A percentile compares a stretch with the other conserved stretches of the same genome.
Conservation (phyloP, 2,113 vertebrate species). For the Kobus ellipsiprymnus region DNA sequence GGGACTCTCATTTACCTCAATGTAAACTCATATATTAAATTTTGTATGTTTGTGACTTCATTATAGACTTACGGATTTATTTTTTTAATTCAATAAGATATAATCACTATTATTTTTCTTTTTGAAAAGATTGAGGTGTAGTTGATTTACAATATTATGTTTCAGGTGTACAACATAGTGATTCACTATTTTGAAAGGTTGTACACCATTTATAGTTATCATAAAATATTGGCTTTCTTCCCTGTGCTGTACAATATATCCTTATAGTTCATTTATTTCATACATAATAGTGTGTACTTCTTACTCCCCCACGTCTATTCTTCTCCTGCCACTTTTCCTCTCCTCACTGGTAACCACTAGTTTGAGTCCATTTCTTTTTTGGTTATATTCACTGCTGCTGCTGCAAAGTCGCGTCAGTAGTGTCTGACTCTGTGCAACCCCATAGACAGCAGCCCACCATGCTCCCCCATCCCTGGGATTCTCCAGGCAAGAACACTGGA, state of each 20-base stretch:
- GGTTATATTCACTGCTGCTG: background rate
- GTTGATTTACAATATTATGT: background rate
- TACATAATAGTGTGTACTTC: background rate
- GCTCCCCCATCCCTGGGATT: too few relatives aligned
- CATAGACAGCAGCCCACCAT: too few relatives aligned
- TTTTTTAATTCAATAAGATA: background rate
- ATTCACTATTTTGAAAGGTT: background rate
- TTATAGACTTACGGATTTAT: background rate
- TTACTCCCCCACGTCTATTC: background rate
- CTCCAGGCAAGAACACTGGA: too few relatives aligned
- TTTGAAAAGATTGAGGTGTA: background rate
- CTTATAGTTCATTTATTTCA: background rate
- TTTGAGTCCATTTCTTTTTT: background rate
- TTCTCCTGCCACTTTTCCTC: background rate
- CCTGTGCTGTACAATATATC: background rate
- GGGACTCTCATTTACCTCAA: background rate
- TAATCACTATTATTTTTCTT: background rate
- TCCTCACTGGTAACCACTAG: background rate
- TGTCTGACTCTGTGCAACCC: too few relatives aligned
- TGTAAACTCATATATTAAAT: background rate
- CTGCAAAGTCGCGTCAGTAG: accelerated
- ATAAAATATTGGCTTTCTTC: background rate
- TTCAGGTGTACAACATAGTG: background rate
- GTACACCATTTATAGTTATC: background rate
- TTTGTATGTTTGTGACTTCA: background rate